A percentile compares a stretch with the other conserved stretches of the same genome.
Conservation (phyloP, 2,113 vertebrate species). For the Calyptomena viridis region DNA sequence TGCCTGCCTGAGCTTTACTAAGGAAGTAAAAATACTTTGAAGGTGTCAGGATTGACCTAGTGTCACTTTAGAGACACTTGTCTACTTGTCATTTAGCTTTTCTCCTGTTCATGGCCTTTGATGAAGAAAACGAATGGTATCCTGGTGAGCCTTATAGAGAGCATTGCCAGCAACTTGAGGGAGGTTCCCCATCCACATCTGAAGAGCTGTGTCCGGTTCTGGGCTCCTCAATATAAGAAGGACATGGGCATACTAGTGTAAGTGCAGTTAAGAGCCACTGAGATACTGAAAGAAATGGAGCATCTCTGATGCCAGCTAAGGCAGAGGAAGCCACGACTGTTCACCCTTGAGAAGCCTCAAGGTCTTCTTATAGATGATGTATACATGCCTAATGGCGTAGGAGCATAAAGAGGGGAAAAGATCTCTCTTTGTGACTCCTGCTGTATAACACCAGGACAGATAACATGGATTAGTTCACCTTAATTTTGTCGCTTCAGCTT, state of each 20-base stretch:
- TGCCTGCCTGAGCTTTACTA: background rate
- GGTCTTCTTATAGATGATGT: background rate
- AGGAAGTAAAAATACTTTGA: background rate
- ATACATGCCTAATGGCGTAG: background rate
- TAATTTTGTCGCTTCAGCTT: background rate
- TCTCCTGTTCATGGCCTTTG: background rate
- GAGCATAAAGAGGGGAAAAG: background rate
- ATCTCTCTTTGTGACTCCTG: background rate
- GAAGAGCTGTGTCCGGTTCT: background rate
- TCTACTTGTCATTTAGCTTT: background rate
- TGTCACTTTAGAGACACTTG: background rate
- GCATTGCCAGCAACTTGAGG: background rate
- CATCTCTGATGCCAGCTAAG: background rate
- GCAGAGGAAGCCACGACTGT: background rate
- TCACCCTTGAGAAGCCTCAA: background rate
- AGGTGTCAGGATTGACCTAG: background rate
- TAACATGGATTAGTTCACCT: background rate
- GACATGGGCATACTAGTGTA: background rate
- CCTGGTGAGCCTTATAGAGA: background rate
- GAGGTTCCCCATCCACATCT: background rate
- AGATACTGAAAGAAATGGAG: background rate
- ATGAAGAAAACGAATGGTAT: background rate
- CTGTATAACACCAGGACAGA: background rate
- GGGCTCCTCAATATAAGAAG: background rate
- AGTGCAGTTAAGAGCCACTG: background rate